Evolutionary conservation across 2,113 vertebrate species (phyloP).

Genomic region (Siniperca knerii): DNA sequence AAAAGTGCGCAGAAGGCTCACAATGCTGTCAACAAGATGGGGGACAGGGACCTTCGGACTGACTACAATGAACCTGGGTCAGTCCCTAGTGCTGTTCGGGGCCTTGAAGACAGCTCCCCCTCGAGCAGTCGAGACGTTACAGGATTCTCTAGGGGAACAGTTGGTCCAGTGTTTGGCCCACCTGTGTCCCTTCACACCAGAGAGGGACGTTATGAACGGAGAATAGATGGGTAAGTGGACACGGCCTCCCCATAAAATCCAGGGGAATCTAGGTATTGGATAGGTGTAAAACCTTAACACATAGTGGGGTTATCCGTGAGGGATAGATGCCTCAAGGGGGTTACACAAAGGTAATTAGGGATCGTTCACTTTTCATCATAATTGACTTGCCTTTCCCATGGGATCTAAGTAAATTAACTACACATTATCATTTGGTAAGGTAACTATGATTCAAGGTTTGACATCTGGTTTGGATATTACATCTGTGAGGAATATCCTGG

Average conservation of each 20-base stretch:
- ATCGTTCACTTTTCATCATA: constrained; percentile 81
- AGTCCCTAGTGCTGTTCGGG: constrained; percentile 97
- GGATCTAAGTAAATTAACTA: constrained; percentile 79
- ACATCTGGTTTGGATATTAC: constrained; percentile 85
- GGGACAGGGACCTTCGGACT: constrained; percentile 98
- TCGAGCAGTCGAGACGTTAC: constrained; percentile 99
- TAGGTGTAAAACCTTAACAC: constrained; percentile 78
- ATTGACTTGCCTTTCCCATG: constrained; percentile 80
- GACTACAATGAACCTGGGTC: constrained; percentile 99
- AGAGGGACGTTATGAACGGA: constrained; percentile 99
- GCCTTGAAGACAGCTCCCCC: constrained; percentile 98
- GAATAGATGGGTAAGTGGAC: constrained; percentile 91
- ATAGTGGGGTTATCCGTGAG: constrained; percentile 77
- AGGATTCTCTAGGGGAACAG: constrained; percentile 98
- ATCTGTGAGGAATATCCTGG: constrained; percentile 83
- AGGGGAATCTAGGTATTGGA: constrained; percentile 82
- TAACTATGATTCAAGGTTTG: constrained; percentile 81
- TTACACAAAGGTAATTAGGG: constrained; percentile 84
- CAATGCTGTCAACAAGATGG: constrained; percentile 99
- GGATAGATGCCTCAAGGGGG: constrained; percentile 67
- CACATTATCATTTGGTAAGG: constrained; percentile 80
- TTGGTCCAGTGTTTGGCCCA: constrained; percentile 96
- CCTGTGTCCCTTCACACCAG: constrained; percentile 98
- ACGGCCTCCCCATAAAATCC: constrained; percentile 83
- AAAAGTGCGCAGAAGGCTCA: constrained; percentile 99